phyloP scores from a whole-genome alignment of 37 sponge, comb jelly and placozoan species.

The Bolinopsis microptera region DNA sequence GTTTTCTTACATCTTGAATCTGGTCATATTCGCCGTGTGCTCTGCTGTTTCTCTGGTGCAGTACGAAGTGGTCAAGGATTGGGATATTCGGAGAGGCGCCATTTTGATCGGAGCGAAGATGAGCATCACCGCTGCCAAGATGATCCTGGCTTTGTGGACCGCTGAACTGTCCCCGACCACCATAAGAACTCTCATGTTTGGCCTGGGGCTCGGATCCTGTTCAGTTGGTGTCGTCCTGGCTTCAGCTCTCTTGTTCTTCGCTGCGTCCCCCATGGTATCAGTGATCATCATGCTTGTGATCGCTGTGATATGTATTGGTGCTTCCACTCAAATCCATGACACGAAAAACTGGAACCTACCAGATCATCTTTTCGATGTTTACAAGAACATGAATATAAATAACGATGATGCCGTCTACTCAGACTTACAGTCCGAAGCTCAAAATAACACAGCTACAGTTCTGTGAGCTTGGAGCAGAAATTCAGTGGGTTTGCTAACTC shows the following conservation, averaged over 20 bases:
- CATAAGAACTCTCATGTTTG: neutral
- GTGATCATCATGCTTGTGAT: neutral
- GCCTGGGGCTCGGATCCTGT: neutral
- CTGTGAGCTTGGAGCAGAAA: too few relatives aligned
- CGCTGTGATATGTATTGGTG: neutral
- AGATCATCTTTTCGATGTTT: neutral
- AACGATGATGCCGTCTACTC: neutral
- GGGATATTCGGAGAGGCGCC: neutral
- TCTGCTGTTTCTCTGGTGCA: neutral
- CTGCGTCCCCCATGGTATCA: neutral
- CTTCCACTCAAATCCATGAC: neutral
- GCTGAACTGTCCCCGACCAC: neutral
- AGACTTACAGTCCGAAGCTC: neutral
- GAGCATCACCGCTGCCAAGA: neutral
- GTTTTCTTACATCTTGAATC: neutral
- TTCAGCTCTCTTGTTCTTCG: neutral
- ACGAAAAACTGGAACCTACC: conserved; percentile 18
- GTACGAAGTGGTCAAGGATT: neutral
- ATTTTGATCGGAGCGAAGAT: neutral
- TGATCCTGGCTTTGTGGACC: conserved; percentile 37
- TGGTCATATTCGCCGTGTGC: neutral
- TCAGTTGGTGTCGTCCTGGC: neutral
- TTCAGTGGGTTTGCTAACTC: too few relatives aligned
- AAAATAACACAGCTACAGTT: neutral
- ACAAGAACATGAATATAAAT: neutral